A percentile compares a stretch with the other conserved stretches of the same genome.
Conservation (phyloP, 2,113 vertebrate genomes). For the Malurus elegans region DNA sequence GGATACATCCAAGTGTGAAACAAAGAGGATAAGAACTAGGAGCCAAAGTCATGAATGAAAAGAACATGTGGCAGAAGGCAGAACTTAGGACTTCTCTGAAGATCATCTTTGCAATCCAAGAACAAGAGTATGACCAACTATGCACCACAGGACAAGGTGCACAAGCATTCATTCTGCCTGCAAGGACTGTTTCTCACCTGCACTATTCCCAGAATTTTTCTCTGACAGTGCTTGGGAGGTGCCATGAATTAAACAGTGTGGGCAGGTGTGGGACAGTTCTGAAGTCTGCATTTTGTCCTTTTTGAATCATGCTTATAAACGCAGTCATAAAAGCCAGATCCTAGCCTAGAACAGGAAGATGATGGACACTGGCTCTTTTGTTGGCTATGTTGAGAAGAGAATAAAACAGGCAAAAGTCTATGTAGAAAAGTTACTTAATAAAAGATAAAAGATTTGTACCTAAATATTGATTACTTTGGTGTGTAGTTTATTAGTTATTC, state of each 20-base stretch:
- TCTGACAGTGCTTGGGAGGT: background rate
- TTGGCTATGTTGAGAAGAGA: background rate
- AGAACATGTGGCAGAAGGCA: background rate
- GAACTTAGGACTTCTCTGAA: background rate
- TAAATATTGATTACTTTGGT: background rate
- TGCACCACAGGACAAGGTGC: background rate
- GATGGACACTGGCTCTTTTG: background rate
- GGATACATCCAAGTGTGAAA: background rate
- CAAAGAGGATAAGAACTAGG: background rate
- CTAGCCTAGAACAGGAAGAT: background rate
- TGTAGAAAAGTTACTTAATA: background rate
- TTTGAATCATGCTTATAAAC: background rate
- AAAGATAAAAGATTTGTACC: background rate
- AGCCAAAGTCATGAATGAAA: background rate
- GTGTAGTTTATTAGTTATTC: background rate
- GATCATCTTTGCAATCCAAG: background rate
- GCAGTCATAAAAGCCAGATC: background rate
- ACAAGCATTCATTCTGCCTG: background rate
- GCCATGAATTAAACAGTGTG: background rate
- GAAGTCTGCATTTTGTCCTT: background rate
- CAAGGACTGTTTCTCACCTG: background rate
- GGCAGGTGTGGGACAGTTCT: background rate
- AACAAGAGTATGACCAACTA: background rate
- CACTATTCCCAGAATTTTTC: background rate
- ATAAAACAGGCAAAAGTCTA: background rate